Evolutionary conservation across 2,113 vertebrate species (phyloP).

Genomic region (Ictidomys tridecemlineatus): DNA sequence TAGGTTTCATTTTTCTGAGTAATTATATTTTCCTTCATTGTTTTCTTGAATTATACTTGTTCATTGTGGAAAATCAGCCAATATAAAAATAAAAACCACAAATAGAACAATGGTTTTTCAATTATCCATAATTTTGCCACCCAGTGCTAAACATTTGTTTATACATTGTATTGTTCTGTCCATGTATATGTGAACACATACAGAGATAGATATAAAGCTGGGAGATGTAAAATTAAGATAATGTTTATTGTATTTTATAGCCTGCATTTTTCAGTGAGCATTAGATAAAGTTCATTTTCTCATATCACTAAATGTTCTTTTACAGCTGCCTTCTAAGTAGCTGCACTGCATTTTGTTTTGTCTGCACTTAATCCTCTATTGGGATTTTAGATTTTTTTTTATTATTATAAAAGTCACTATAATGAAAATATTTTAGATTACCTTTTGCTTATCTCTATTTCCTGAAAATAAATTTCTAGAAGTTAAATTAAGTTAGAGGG

Average conservation of each 20-base stretch:
- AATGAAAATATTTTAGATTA: constrained; percentile 30
- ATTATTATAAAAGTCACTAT: constrained; percentile 5
- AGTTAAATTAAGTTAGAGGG: constrained; percentile 15
- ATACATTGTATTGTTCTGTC: neutral
- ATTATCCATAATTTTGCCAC: neutral
- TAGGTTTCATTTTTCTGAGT: constrained; percentile 43
- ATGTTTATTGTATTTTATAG: neutral
- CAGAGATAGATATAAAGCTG: neutral
- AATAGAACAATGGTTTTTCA: neutral
- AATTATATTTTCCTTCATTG: neutral
- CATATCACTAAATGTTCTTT: neutral
- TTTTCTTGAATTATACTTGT: constrained; percentile 26
- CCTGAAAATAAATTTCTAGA: constrained; percentile 29
- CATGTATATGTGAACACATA: neutral
- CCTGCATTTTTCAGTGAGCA: neutral
- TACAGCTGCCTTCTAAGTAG: constrained; percentile 32
- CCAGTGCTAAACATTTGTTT: neutral
- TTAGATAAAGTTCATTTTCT: constrained; percentile 14
- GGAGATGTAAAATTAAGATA: neutral
- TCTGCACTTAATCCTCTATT: neutral
- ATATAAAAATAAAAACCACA: neutral
- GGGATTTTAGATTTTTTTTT: constrained; percentile 28
- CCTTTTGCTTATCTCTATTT: constrained; percentile 37
- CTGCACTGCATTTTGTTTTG: neutral
- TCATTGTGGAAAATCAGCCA: neutral